Conservation (phyloP, 2,797 vertebrate genomes). For the Diglossa cyanea region DNA sequence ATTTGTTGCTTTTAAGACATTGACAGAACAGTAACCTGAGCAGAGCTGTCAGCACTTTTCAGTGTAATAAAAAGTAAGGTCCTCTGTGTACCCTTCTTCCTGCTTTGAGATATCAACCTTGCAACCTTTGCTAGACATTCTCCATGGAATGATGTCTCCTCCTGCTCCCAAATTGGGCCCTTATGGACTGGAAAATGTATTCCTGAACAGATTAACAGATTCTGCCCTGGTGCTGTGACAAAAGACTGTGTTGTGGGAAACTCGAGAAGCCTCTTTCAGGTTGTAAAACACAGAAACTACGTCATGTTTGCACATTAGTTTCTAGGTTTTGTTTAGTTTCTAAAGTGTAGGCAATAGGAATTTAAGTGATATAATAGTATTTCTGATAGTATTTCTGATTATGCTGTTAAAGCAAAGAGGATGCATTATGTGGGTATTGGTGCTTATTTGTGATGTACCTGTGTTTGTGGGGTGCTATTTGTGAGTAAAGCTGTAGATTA, state of each 20-base stretch:
- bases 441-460: constrained; percentile 54
- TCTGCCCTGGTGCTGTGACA: constrained; percentile 11
- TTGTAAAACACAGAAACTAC: background rate
- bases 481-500: constrained; percentile 55
- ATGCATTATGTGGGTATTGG: constrained; percentile 29
- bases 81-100: background rate
- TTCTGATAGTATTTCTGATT: constrained; percentile 9
- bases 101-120: background rate
- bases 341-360: constrained; percentile 33
- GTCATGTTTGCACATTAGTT: constrained; percentile 8
- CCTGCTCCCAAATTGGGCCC: background rate
- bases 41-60: background rate
- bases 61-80: background rate
- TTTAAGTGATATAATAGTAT: background rate
- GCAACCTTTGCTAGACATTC: background rate
- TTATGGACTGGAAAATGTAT: background rate
- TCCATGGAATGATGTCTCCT: background rate
- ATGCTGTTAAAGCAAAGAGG: constrained; percentile 38
- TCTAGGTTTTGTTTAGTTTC: constrained; percentile 26
- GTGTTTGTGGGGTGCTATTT: constrained; percentile 30
- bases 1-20: background rate
- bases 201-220: constrained; percentile 15
- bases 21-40: background rate
- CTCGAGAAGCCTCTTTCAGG: background rate
- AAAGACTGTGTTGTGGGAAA: background rate